Percentiles rank a stretch among this genome's conserved stretches.
Conservation (phyloP, 1,140 invertebrate genomes). For the Drosophila parvula region DNA sequence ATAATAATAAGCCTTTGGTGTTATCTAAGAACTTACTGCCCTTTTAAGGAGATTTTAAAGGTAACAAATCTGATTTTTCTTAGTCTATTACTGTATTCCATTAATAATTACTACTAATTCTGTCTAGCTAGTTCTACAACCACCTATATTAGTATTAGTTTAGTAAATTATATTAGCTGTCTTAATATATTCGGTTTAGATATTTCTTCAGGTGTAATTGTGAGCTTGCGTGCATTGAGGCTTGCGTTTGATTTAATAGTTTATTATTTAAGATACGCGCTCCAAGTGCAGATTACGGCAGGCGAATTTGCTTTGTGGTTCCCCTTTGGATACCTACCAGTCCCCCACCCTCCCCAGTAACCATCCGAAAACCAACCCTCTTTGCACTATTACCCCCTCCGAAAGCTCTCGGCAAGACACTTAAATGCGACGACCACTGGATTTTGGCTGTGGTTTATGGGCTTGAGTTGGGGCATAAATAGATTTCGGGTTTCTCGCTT, state of each 20-base stretch:
- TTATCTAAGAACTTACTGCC: too few species aligned
- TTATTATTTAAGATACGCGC: conserved; percentile 82
- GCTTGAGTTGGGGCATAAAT: conserved; percentile 73
- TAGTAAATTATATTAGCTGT: too few species aligned
- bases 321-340: not conserved
- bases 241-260: conserved; percentile 82
- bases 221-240: conserved; percentile 70
- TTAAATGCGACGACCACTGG: conserved; percentile 80
- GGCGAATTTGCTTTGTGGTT: conserved; percentile 69
- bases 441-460: conserved; percentile 81
- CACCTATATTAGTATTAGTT: too few species aligned
- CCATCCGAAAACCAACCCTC: not conserved
- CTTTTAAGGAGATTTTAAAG: too few species aligned
- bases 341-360: not conserved
- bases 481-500: conserved; percentile 62
- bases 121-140: too few species aligned
- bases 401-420: conserved; percentile 50
- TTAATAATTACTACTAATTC: not conserved
- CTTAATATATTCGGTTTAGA: too few species aligned
- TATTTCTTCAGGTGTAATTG: conserved; percentile 5
- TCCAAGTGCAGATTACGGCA: conserved; percentile 75
- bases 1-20: not conserved
- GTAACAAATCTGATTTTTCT: rapidly evolving
- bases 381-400: conserved; percentile 10
- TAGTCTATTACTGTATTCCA: not conserved